These are phyloP conservation scores for Enchytraeus crypticus DNA, from an alignment of 2,888 invertebrate genomes.

Conservation along the genomic window DNA sequence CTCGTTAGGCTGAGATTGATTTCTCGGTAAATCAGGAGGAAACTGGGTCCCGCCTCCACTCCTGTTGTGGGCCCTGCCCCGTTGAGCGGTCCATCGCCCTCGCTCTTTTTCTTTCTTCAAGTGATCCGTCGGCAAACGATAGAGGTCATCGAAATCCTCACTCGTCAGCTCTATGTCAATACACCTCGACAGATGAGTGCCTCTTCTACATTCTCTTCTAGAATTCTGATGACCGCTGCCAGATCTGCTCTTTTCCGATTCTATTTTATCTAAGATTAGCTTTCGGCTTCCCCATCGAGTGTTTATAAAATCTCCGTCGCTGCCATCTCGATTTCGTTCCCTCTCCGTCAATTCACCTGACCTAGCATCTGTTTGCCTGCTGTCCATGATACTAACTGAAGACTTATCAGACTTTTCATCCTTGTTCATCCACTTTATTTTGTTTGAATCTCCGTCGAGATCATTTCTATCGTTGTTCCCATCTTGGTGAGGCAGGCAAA, in stretches of 20 bases:
- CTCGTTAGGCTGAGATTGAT: too few relatives aligned
- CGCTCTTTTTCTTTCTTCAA: slow-evolving; percentile 20
- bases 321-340: not conserved
- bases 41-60: too few relatives aligned
- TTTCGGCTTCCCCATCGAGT: slow-evolving; percentile 9
- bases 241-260: slow-evolving; percentile 6
- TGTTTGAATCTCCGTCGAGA: not conserved
- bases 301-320: not conserved
- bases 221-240: not conserved
- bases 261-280: slow-evolving; percentile 17
- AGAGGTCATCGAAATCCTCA: slow-evolving; percentile 34
- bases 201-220: not conserved
- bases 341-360: slow-evolving; percentile 2
- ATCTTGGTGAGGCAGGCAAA: not conserved
- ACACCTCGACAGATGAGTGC: not conserved
- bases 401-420: not conserved
- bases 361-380: not conserved
- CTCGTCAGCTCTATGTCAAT: slow-evolving; percentile 21
- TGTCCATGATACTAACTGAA: not conserved
- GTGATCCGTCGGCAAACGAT: slow-evolving; percentile 37
- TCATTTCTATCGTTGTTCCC: not conserved
- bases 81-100: too few relatives aligned
- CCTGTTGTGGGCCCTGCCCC: too few relatives aligned
- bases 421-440: not conserved
- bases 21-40: too few relatives aligned